phyloP scores from a whole-genome alignment of 2,888 invertebrate species.

The Tiliacea aurago region DNA sequence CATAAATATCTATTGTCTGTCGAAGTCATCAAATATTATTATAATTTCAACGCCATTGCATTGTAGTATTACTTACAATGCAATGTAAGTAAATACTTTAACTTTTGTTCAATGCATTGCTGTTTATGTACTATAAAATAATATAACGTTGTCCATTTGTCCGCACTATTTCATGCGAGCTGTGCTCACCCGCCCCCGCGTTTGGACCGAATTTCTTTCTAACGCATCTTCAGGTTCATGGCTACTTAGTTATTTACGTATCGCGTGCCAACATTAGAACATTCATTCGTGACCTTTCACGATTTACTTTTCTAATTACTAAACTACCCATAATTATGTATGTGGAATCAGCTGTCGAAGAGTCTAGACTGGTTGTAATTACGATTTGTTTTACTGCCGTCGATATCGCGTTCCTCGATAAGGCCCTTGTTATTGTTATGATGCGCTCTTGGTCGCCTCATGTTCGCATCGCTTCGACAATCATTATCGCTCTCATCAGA shows the following conservation, averaged over 20 bases:
- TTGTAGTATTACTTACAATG: neutral
- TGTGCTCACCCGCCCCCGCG: conserved; percentile 60
- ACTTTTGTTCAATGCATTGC: neutral
- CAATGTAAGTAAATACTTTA: too few relatives aligned
- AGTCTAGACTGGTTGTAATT: conserved; percentile 45
- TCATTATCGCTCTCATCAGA: conserved; percentile 13
- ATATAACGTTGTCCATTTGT: conserved; percentile 19
- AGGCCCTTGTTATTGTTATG: conserved; percentile 55
- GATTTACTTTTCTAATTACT: conserved; percentile 51
- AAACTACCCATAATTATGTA: conserved; percentile 56
- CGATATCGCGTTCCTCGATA: conserved; percentile 52
- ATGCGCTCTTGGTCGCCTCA: conserved; percentile 23
- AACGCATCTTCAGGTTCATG: conserved; percentile 76
- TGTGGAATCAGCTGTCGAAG: conserved; percentile 57
- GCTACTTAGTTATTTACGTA: conserved; percentile 71
- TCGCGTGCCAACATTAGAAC: conserved; percentile 71
- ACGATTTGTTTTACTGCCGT: conserved; percentile 42
- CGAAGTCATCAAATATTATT: neutral
- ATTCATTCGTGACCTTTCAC: conserved; percentile 67
- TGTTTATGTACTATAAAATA: neutral
- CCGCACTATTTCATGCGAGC: conserved; percentile 11
- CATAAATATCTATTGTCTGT: conserved; percentile 15
- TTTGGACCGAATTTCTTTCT: conserved; percentile 65
- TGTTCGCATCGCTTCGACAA: conserved; percentile 13
- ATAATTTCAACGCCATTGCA: conserved; percentile 7